phyloP scores from a whole-genome alignment of 2,113 vertebrate species.

The Anthoscopus minutus region DNA sequence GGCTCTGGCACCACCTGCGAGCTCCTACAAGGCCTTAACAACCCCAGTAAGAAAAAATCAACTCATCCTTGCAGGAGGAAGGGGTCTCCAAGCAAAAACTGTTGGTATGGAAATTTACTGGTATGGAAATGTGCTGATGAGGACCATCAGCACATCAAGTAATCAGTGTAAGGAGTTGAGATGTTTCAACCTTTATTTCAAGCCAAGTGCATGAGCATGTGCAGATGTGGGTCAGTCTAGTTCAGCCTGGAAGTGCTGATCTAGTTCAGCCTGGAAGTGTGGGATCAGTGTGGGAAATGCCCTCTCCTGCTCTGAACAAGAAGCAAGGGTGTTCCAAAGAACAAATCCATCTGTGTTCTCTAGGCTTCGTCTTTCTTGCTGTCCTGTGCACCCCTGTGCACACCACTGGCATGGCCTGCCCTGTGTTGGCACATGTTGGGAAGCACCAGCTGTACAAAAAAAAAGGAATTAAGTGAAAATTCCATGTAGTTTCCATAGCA shows the following conservation, averaged over 20 bases:
- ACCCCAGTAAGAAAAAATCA: no score
- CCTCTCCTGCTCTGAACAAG: background rate
- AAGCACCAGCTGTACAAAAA: background rate
- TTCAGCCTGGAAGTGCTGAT: background rate
- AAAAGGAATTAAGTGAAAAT: background rate
- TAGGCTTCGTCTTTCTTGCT: background rate
- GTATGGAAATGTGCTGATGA: no score
- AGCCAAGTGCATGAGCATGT: background rate
- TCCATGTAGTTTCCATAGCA: background rate
- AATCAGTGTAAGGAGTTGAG: background rate
- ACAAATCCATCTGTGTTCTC: background rate
- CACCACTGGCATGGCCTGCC: background rate
- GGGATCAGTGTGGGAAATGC: background rate
- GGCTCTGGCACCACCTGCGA: background rate
- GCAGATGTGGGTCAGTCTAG: background rate
- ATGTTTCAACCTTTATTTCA: background rate
- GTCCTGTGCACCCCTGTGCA: background rate
- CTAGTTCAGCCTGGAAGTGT: background rate
- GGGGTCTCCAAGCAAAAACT: background rate
- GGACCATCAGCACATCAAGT: background rate
- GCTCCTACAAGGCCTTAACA: background rate
- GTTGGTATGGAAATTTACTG: background rate
- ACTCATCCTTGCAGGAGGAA: background rate
- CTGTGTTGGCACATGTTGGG: rapidly evolving
- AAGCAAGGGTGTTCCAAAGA: background rate